Percentiles rank a stretch among this genome's conserved stretches.
Conservation (phyloP, 2,113 vertebrate genomes). For the Toxotes jaculatrix region DNA sequence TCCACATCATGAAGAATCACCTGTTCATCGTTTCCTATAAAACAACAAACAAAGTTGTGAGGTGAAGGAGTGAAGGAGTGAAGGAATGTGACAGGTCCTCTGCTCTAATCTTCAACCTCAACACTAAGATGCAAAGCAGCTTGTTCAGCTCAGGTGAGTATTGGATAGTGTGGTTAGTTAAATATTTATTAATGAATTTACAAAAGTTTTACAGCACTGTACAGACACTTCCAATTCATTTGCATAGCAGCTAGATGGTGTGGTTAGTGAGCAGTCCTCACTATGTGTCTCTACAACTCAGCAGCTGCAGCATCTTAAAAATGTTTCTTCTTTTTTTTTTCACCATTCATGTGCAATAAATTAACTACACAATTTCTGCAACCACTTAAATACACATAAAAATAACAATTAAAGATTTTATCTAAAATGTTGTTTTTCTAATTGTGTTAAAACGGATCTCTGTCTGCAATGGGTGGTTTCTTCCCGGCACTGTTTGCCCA, state of each 20-base stretch:
- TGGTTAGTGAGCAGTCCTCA: not conserved
- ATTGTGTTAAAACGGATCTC: not conserved
- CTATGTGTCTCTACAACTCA: not conserved
- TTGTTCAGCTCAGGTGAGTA: not conserved
- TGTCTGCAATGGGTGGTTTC: not conserved
- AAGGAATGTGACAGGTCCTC: not conserved
- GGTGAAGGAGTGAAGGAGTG: not conserved
- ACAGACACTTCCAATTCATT: not conserved
- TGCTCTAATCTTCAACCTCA: not conserved
- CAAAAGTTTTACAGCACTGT: not conserved
- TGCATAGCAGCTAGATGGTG: slow-evolving; percentile 1
- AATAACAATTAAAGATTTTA: not conserved
- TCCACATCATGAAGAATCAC: slow-evolving; percentile 99
- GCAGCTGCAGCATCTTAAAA: not conserved
- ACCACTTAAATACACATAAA: not conserved
- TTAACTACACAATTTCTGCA: not conserved
- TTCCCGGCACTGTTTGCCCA: not conserved
- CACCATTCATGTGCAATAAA: not conserved
- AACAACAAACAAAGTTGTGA: slow-evolving; percentile 31
- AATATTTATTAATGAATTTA: not conserved
- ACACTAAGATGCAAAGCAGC: not conserved
- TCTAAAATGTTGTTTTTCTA: not conserved
- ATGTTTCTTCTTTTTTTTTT: not conserved
- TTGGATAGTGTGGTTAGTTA: not conserved
- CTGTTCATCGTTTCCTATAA: slow-evolving; percentile 96